Evolutionary conservation across 2,797 vertebrate species (phyloP), one percentile per base, ranked within the genome.

Genomic region (Catostomus latipinnis): DNA sequence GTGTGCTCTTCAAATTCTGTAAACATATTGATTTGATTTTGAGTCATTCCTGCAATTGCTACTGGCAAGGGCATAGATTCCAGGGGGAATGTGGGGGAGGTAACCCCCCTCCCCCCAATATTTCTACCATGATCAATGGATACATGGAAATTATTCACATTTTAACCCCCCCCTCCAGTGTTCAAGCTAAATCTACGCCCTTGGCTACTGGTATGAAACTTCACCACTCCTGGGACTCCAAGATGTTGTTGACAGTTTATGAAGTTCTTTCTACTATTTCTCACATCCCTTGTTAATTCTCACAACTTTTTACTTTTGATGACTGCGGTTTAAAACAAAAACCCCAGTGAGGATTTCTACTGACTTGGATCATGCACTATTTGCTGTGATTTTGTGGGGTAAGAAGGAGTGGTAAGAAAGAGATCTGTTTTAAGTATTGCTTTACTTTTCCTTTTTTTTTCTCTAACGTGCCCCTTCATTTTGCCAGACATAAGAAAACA

Each of bases 401-500:
- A 6, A 22, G 52, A 62, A 7, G 57, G 6, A 34, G 63, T 46
- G n/a, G 45, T 6, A 45, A 45, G 11, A 48, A n/a, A 10, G 3
- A 56, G 46, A 45, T 82, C 60, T 70, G 53, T 46, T 70, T 45
- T 66, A 34, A 34, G 34, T 34, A 12, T 65, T 8, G 52, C 18
- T 10, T 34, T 63, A n/a, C n/a, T 22, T 22, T 22, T 22, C 22
- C 22, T 22, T 22, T 22, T 22, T 22, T 34, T 34, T 61, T 22
- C 2, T 22, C 0, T 13, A 6, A 5, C 11, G 18, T 11, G 6
- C 34, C 45, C 8, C 48, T 16, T 67, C 62, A 13, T 86, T 87
- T 87, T 87, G 84, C 89, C 88, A 88, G 16, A 0, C 82, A 85
- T 87, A 81, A 81, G 86, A 87, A 90, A 89, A 89, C 88, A 89